Percentiles rank a stretch among this genome's conserved stretches.
These are phyloP conservation scores for Hirtodrosophila duncani DNA, from an alignment of 2,888 invertebrate genomes.

Conservation along the genomic window DNA sequence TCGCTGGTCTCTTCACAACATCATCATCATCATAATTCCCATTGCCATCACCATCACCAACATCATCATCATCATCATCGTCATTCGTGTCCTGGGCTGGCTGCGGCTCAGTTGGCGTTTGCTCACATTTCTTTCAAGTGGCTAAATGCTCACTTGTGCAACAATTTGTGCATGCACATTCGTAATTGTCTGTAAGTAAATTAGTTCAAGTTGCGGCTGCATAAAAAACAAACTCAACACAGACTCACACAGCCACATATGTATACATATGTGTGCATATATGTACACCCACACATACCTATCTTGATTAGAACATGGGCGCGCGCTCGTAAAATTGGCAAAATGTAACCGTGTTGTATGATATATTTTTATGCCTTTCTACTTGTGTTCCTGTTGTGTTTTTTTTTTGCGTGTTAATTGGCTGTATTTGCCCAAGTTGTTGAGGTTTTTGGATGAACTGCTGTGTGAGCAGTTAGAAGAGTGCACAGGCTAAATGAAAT, in stretches of 20 bases:
- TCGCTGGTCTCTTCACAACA: conserved; percentile 14
- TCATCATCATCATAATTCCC: conserved; percentile 2
- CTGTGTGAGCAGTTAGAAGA: no score
- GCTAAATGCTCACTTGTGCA: conserved; percentile 28
- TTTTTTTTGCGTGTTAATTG: conserved; percentile 5
- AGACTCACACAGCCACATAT: no score
- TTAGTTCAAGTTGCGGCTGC: conserved; percentile 33
- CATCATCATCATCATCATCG: conserved; percentile 9
- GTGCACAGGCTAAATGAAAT: no score
- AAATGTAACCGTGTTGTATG: no score
- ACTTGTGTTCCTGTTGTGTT: no score
- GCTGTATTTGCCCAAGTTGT: no score
- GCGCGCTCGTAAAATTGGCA: no score
- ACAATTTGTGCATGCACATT: conserved; percentile 39
- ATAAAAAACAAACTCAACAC: background rate
- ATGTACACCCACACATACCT: no score
- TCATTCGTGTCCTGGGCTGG: background rate
- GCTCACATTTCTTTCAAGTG: conserved; percentile 28
- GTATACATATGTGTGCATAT: no score
- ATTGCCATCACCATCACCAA: conserved; percentile 5
- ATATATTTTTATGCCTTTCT: no score
- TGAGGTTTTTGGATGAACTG: no score
- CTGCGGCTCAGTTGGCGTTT: conserved; percentile 7
- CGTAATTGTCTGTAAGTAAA: conserved; percentile 44
- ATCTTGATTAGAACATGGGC: no score